Percentiles rank a stretch among this genome's conserved stretches.
Evolutionary conservation across 2,113 vertebrate species (phyloP).

Genomic region (Bos taurus): ARS-UCD2.0 NC_037333.1:43065501-43066000

Average conservation of each 20-base stretch:
- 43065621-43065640: neutral
- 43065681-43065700: neutral
- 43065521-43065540: neutral
- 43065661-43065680: neutral
- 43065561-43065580: neutral
- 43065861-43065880: neutral
- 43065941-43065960: neutral
- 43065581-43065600: neutral
- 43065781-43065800: neutral
- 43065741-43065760: neutral
- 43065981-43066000: neutral
- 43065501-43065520: neutral
- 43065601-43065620: neutral
- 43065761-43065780: neutral
- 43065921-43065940: neutral
- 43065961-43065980: neutral
- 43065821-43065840: neutral
- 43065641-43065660: neutral
- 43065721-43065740: neutral
- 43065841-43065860: neutral
- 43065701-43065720: neutral
- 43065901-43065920: neutral
- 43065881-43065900: neutral
- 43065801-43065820: neutral
- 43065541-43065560: neutral